These are phyloP conservation scores for Phoronis australis DNA, from an alignment of 2,888 invertebrate species.

Conservation along the genomic window DNA sequence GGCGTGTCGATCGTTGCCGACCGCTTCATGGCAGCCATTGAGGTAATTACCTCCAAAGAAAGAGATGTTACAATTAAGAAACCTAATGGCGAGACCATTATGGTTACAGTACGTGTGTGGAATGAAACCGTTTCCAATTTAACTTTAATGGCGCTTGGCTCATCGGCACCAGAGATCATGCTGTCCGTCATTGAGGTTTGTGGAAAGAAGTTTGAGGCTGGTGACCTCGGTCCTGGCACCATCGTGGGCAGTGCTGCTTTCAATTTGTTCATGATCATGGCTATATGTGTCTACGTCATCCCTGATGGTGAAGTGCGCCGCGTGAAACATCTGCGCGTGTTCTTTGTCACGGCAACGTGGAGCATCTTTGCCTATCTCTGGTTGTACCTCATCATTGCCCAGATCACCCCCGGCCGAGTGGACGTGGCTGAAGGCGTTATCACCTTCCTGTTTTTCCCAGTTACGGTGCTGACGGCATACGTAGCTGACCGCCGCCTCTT, in stretches of 20 bases:
- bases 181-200: constrained; percentile 96
- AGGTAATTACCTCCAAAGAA: constrained; percentile 97
- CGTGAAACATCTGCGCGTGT: constrained; percentile 93
- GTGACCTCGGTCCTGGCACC: constrained; percentile 95
- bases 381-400: constrained; percentile 90
- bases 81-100: constrained; percentile 79
- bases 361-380: constrained; percentile 98
- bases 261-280: constrained; percentile 95
- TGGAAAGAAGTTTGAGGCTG: constrained; percentile 71
- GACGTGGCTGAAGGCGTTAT: constrained; percentile 97
- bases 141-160: constrained; percentile 97
- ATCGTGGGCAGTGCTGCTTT: constrained; percentile 99
- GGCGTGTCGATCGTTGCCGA: constrained; percentile 99
- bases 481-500: constrained; percentile 75
- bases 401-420: constrained; percentile 78
- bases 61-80: constrained; percentile 87
- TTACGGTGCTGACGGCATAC: constrained; percentile 92
- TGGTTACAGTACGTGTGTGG: constrained; percentile 92
- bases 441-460: constrained; percentile 94
- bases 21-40: constrained; percentile 98
- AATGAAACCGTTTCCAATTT: constrained; percentile 98
- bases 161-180: constrained; percentile 96
- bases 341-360: constrained; percentile 96
- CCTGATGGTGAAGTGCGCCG: constrained; percentile 86
- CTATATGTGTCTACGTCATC: constrained; percentile 85